Evolutionary conservation across 2,888 invertebrate genomes (phyloP).

Genomic region (Andrena praecox): DNA sequence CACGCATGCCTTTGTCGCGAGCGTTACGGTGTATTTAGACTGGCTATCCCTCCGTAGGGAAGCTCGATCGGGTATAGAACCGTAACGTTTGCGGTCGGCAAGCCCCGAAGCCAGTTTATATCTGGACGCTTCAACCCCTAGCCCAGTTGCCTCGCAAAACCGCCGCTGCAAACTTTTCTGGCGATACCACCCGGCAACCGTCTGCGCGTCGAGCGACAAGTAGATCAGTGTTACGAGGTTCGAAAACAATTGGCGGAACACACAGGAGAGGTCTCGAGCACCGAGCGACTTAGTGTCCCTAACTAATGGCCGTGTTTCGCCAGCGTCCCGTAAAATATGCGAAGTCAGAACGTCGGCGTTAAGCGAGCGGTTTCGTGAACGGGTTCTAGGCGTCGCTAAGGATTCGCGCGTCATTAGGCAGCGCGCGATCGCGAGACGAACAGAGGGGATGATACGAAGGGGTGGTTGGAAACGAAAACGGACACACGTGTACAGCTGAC

Average conservation of each 20-base stretch:
- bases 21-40: not conserved
- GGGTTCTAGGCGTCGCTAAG: not conserved
- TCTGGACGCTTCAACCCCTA: not conserved
- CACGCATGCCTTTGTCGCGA: not conserved
- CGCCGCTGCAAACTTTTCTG: not conserved
- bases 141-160: not conserved
- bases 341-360: not conserved
- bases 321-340: not conserved
- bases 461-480: slow-evolving; percentile 40
- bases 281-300: not conserved
- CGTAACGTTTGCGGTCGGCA: not conserved
- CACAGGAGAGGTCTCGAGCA: not conserved
- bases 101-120: slow-evolving; percentile 2
- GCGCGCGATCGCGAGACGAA: slow-evolving; percentile 10
- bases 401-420: not conserved
- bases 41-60: not conserved
- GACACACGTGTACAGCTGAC: slow-evolving; percentile 69
- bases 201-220: not conserved
- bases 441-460: not conserved
- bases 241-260: not conserved
- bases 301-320: not conserved
- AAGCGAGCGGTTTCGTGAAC: not conserved
- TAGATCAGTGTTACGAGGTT: slow-evolving; percentile 8
- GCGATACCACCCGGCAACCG: not conserved
- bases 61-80: not conserved